Evolutionary conservation across 2,888 invertebrate genomes (phyloP).

Genomic region (Cantharis rufa): DNA sequence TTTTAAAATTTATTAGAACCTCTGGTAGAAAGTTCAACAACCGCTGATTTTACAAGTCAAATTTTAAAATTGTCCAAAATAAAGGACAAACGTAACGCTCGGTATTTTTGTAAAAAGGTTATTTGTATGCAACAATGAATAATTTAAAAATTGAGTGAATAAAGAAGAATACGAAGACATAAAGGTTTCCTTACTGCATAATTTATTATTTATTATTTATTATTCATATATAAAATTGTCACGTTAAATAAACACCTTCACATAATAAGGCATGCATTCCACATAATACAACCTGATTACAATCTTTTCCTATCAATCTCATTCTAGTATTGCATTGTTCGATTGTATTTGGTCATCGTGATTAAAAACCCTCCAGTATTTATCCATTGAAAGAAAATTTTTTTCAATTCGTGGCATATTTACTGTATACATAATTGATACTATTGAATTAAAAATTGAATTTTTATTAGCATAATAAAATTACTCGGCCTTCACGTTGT

Average conservation of each 20-base stretch:
- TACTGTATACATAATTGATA: neutral
- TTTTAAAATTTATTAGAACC: neutral
- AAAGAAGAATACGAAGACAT: neutral
- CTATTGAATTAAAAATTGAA: neutral
- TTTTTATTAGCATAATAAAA: neutral
- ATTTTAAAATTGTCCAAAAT: neutral
- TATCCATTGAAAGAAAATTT: neutral
- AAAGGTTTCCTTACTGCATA: neutral
- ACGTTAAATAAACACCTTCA: constrained; percentile 9
- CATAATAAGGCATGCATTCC: constrained; percentile 1
- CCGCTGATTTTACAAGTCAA: neutral
- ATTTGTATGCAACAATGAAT: neutral
- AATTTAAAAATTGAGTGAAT: neutral
- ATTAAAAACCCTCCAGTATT: neutral
- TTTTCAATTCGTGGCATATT: neutral
- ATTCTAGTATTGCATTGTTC: constrained; percentile 9
- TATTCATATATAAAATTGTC: constrained; percentile 8
- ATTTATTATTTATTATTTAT: no score
- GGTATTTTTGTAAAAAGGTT: neutral
- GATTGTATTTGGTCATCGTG: constrained; percentile 16
- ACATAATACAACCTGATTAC: constrained; percentile 6
- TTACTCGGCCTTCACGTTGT: neutral
- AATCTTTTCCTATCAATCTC: constrained; percentile 3
- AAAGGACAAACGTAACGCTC: neutral
- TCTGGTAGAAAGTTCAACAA: neutral